A percentile compares a stretch with the other conserved stretches of the same genome.
Evolutionary conservation across 2,797 vertebrate genomes (phyloP).

Genomic region (Ptychadena robeensis): DNA sequence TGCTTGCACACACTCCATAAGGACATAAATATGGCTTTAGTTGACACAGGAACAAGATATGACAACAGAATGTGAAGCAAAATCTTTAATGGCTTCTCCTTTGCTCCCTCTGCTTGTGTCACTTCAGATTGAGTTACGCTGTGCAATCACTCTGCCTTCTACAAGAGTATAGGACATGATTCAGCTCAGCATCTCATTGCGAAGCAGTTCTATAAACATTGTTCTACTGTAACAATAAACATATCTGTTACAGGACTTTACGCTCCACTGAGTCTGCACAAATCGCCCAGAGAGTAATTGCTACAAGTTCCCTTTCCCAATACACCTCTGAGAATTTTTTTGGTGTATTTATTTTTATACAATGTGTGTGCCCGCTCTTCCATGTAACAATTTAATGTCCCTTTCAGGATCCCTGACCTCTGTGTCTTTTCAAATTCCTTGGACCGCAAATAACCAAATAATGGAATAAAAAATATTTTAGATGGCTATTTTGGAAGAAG

Average conservation of each 20-base stretch:
- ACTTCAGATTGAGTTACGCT: slow-evolving; percentile 13
- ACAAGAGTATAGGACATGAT: neutral
- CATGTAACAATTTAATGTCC: slow-evolving; percentile 60
- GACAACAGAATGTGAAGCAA: neutral
- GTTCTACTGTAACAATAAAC: slow-evolving; percentile 46
- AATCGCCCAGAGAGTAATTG: slow-evolving; percentile 54
- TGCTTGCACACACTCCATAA: neutral
- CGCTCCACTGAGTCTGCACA: slow-evolving; percentile 37
- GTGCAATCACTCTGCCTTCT: slow-evolving; percentile 4
- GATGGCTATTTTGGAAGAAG: slow-evolving; percentile 10
- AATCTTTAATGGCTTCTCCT: slow-evolving; percentile 15
- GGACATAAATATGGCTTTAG: slow-evolving; percentile 13
- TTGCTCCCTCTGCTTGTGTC: slow-evolving; percentile 13
- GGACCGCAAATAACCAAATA: slow-evolving; percentile 56
- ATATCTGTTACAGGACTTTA: slow-evolving; percentile 55
- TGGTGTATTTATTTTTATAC: slow-evolving; percentile 51
- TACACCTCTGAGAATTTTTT: slow-evolving; percentile 42
- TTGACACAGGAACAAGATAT: neutral
- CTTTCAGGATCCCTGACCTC: slow-evolving; percentile 55
- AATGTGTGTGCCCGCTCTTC: slow-evolving; percentile 51
- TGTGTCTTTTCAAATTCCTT: slow-evolving; percentile 50
- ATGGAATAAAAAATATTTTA: slow-evolving; percentile 37
- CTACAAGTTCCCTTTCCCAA: slow-evolving; percentile 52
- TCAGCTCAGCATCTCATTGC: slow-evolving; percentile 16
- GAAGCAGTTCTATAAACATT: slow-evolving; percentile 37